Conservation (phyloP, 2,113 vertebrate genomes). For the Taurulus bubalis region DNA sequence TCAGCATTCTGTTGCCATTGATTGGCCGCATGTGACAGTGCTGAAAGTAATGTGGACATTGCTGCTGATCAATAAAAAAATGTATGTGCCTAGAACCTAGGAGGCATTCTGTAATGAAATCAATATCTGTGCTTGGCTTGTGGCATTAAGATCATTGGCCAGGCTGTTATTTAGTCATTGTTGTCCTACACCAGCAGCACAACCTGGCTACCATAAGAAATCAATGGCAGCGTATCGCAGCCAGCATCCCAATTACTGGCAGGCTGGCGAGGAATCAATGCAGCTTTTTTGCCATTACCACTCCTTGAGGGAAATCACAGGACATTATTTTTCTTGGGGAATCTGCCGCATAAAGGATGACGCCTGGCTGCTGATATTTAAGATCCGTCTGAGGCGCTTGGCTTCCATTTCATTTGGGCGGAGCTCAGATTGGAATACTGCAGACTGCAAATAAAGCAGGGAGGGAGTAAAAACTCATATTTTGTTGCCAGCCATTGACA, state of each 20-base stretch:
- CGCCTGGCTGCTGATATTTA: constrained; percentile 26
- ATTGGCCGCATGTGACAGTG: constrained; percentile 72
- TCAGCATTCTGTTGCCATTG: constrained; percentile 65
- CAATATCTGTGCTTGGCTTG: constrained; percentile 82
- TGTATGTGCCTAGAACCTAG: constrained; percentile 79
- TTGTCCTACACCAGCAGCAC: constrained; percentile 77
- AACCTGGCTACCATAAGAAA: constrained; percentile 79
- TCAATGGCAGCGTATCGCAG: constrained; percentile 77
- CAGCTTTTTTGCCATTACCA: constrained; percentile 76
- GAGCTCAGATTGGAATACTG: neutral
- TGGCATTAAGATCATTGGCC: constrained; percentile 81
- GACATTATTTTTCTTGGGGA: constrained; percentile 69
- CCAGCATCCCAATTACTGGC: constrained; percentile 82
- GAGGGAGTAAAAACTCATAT: constrained; percentile 10
- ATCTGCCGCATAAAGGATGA: constrained; percentile 37
- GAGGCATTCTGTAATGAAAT: constrained; percentile 85
- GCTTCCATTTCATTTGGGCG: constrained; percentile 15
- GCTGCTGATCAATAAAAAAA: constrained; percentile 80
- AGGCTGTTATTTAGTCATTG: constrained; percentile 82
- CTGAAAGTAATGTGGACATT: constrained; percentile 77
- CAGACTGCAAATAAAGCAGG: neutral
- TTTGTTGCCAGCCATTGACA: neutral
- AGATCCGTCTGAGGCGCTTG: constrained; percentile 26
- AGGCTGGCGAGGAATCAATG: constrained; percentile 78
- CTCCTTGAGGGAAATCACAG: constrained; percentile 79